Evolutionary conservation across 2,113 vertebrate genomes (phyloP), one percentile per base, ranked within the genome.

Genomic region (Trematomus loennbergii): DNA sequence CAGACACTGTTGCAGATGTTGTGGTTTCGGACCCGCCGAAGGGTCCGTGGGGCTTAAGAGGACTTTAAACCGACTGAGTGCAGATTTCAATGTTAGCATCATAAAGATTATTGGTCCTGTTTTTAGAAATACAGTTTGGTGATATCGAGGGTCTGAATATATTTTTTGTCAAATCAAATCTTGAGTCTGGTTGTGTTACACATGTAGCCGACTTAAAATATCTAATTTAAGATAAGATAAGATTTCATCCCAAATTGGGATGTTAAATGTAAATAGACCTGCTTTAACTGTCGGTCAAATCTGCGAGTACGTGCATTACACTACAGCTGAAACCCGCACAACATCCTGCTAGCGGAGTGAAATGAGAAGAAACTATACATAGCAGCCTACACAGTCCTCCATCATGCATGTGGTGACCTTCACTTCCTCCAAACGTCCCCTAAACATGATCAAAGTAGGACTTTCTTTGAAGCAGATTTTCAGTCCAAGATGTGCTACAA

Each of bases 391-490:
- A 77, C 53, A 43, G 20, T 3, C 20, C 55, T 79, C 66, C 74
- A 36, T 7, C 49, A 5, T 9, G 43, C 43, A 43, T 3, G 9
- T 9, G 18, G 5, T 78, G 76, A 85, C 73, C 79, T 83, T 85
- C 17, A 70, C 62, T 86, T 86, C 71, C 67, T 79, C 59, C 18
- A 22, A 2, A 33, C 10, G 18, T n/a, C 50, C 45, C 18, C 65
- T 63, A 1, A 50, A 49, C 9, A 78, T 53, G 75, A 87, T 82
- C 73, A 73, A 75, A 57, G 69, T 81, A 70, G 76, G 70, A 75
- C 70, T 36, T 62, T 25, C 48, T 60, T 4, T 3, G 50, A 3
- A 72, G 60, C 0, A 0, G 0, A 0, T 25, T 4, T 22, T 74
- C 12, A 11, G 5, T 36, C 20, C 17, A 36, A 60, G 12, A 59